A percentile compares a stretch with the other conserved stretches of the same genome.
Conservation (phyloP, 1,140 invertebrate genomes). For the Tenebrio molitor region DNA sequence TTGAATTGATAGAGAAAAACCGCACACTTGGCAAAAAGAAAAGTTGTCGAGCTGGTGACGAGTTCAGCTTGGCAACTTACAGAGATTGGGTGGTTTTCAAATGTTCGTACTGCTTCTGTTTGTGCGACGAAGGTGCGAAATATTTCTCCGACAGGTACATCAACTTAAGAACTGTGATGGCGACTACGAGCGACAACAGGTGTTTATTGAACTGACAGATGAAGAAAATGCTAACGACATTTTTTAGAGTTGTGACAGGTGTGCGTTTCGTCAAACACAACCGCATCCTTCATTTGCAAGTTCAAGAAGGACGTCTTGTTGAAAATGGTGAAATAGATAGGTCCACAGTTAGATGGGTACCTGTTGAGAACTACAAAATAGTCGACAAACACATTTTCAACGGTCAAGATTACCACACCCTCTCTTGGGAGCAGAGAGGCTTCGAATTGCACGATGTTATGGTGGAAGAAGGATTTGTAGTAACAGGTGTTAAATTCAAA, state of each 20-base stretch:
- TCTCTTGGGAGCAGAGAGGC: background rate
- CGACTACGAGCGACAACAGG: conserved; percentile 66
- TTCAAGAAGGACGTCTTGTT: conserved; percentile 78
- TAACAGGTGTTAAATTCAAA: conserved; percentile 1
- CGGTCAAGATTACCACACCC: conserved; percentile 28
- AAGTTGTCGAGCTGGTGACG: conserved; percentile 70
- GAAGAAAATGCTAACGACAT: no score
- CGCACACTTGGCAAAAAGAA: conserved; percentile 74
- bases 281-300: conserved; percentile 81
- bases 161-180: conserved; percentile 75
- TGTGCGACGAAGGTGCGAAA: conserved; percentile 80
- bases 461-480: background rate
- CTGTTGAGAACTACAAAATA: conserved; percentile 73
- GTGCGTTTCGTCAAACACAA: conserved; percentile 78
- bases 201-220: no score
- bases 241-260: conserved; percentile 80
- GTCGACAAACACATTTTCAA: conserved; percentile 71
- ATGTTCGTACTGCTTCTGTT: conserved; percentile 89
- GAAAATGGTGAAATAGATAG: conserved; percentile 74
- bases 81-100: conserved; percentile 79
- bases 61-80: conserved; percentile 1
- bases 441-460: conserved; percentile 5
- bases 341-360: conserved; percentile 74
- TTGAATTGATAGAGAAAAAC: conserved; percentile 87
- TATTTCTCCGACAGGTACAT: conserved; percentile 80